Evolutionary conservation across 1,140 invertebrate genomes (phyloP), one percentile per base, ranked within the genome.

Genomic region (Antheraea pernyi): DNA sequence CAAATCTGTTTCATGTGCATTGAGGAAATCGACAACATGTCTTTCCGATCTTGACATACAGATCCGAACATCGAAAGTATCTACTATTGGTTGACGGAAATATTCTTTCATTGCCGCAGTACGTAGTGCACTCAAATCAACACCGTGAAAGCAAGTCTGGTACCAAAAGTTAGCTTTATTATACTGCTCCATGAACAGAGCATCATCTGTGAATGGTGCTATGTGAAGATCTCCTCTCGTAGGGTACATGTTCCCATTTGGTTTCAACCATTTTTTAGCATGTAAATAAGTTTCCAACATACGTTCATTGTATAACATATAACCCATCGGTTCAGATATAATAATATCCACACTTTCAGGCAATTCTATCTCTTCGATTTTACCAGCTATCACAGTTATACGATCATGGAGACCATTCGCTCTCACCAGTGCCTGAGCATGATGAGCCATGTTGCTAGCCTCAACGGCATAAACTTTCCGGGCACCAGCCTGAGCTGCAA

Each of bases 81-180:
- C 99, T 53, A 99, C 99, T 82, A 99, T 98, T 11, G 99, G 99
- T 88, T 99, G 99, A 74, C 98, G 95, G 92, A 99, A 99, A 92
- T 99, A 99, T 93, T 99, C 99, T 85, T 98, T 97, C 86, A 99
- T 96, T 3, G 99, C 99, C 77, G 97, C 97, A 75, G 96, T 96
- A 79, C 98, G 95, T 68, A 93, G 87, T 79, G 92, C 95, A 83
- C 97, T 98, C 16, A 99, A 93, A 93, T 99, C 98, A 37, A 99
- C 98, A 22, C 98, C 98, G 93, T 99, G 98, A 93, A 99, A 99
- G 90, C 97, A 98, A 48, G 98, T 97, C 92, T 99, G 98, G 89
- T 98, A 97, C 99, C 99, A 99, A 91, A 99, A 99, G 86, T 99
- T 99, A 0, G 98, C 98, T 93, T 99, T 99, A 82, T 98, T 98